These are phyloP conservation scores for Cotesia typhae DNA, from an alignment of 1,140 invertebrate species.

Conservation along the genomic window DNA sequence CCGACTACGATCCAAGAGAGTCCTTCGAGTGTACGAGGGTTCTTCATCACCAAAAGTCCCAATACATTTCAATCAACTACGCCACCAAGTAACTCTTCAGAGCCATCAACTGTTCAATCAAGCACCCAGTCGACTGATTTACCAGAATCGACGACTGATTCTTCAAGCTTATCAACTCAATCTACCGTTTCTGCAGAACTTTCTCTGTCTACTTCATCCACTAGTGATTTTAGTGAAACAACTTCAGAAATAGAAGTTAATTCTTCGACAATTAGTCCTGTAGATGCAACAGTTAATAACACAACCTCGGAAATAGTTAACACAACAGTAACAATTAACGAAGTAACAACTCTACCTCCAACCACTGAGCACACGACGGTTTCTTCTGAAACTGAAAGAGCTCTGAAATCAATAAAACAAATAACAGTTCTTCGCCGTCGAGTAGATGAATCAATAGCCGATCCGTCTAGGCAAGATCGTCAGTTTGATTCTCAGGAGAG, in stretches of 20 bases:
- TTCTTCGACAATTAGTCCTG: neutral
- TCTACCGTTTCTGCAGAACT: neutral
- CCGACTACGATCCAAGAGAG: conserved; percentile 44
- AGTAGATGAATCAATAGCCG: neutral
- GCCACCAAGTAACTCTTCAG: neutral
- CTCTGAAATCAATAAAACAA: conserved; percentile 27
- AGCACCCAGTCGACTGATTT: neutral
- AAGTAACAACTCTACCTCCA: neutral
- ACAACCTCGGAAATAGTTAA: neutral
- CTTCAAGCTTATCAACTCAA: neutral
- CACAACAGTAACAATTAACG: neutral
- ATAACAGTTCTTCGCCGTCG: conserved; percentile 28
- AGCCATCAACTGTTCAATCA: conserved; percentile 12
- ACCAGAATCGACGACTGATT: neutral
- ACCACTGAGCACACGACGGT: conserved; percentile 5
- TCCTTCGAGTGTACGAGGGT: conserved; percentile 41
- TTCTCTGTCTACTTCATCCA: neutral
- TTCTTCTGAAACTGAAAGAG: conserved; percentile 12
- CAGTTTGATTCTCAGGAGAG: neutral
- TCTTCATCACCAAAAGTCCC: conserved; percentile 50
- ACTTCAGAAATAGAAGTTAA: neutral
- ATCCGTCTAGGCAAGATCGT: conserved; percentile 5
- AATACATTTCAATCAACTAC: neutral
- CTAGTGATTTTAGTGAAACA: neutral
- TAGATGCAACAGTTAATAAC: neutral